phyloP scores from a whole-genome alignment of 2,888 invertebrate species.

The Melieria omissa region DNA sequence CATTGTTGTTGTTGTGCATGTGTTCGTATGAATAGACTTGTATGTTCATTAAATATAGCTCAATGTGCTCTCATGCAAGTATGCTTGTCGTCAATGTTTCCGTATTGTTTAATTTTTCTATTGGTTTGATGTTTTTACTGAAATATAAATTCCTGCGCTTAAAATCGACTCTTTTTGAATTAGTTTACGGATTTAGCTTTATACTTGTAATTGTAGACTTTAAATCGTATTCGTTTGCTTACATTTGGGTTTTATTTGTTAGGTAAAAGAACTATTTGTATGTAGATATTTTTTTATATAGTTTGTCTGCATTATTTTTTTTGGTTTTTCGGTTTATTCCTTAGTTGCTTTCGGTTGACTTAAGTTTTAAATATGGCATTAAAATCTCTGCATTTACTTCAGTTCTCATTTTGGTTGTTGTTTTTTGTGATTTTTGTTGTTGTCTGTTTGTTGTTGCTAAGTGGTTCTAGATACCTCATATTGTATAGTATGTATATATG shows the following conservation, averaged over 20 bases:
- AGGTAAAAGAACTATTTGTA: neutral
- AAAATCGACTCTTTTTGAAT: slow-evolving; percentile 19
- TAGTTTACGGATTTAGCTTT: neutral
- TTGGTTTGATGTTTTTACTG: slow-evolving; percentile 5
- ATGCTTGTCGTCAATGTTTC: too few species aligned
- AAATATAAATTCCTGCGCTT: slow-evolving; percentile 28
- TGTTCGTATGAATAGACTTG: too few species aligned
- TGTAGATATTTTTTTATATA: slow-evolving; percentile 13
- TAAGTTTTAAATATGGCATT: slow-evolving; percentile 43
- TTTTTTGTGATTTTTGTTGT: slow-evolving; percentile 36
- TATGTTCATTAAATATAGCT: too few species aligned
- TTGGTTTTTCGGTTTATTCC: slow-evolving; percentile 16
- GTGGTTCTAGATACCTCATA: slow-evolving; percentile 16
- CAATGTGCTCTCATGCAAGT: too few species aligned
- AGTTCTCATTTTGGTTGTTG: slow-evolving; percentile 52
- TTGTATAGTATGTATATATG: slow-evolving; percentile 26
- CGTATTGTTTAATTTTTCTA: too few species aligned
- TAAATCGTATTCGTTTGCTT: neutral
- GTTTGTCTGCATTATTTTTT: slow-evolving; percentile 14
- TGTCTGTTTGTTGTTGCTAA: slow-evolving; percentile 37
- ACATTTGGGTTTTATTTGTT: neutral
- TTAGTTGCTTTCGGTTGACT: slow-evolving; percentile 33
- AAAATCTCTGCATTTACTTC: slow-evolving; percentile 62
- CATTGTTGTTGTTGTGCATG: neutral
- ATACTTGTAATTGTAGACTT: neutral